Base-by-base conservation (phyloP, 2,888 invertebrate genomes). In the Liopterus haemorrhoidalis region DNA sequence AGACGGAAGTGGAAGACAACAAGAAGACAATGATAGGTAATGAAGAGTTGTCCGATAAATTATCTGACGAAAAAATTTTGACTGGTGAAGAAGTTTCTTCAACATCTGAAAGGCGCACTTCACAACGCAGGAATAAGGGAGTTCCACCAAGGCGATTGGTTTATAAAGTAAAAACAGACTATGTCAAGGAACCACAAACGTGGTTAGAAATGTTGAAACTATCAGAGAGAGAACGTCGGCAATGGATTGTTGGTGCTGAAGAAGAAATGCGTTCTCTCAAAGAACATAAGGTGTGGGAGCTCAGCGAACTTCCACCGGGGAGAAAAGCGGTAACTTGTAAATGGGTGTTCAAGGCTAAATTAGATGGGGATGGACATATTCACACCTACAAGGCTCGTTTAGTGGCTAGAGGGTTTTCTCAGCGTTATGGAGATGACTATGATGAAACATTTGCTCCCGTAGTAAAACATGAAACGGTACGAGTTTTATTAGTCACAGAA, bases 361-460 rank as follows among this genome's bases (percentile, higher is more conserved):
- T 31, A 9, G 40, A 47, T 22, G 28, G 31, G 14, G 37, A 51
- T 45, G 54, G 53, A n/a, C 27, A 32, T 12, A 33, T 56, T n/a
- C 43, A 49, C 16, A 49, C 43, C 19, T 53, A 54, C 28, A 36
- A 36, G 15, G 20, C 22, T 5, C 21, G 36, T 4, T 14, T 11
- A 4, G 22, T 24, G 8, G 4, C 16, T 22, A 32, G 9, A 31
- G 41, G 18, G 5, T 41, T 41, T 33, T 21, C 32, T 3, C 37
- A 43, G 28, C 25, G 25, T 9, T 14, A 9, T 5, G 43, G 30
- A 2, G 21, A 36, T 12, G 43, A 43, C 16, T 43, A 27, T 27
- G 25, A 42, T 12, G 55, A 60, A 39, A 56, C 57, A 5, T 56
- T 49, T 45, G 44, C 54, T 5, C 57, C 55, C 5, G 54, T 57